These are phyloP conservation scores for Tricholauxania praeusta DNA, from an alignment of 2,888 invertebrate genomes.

Conservation along the genomic window DNA sequence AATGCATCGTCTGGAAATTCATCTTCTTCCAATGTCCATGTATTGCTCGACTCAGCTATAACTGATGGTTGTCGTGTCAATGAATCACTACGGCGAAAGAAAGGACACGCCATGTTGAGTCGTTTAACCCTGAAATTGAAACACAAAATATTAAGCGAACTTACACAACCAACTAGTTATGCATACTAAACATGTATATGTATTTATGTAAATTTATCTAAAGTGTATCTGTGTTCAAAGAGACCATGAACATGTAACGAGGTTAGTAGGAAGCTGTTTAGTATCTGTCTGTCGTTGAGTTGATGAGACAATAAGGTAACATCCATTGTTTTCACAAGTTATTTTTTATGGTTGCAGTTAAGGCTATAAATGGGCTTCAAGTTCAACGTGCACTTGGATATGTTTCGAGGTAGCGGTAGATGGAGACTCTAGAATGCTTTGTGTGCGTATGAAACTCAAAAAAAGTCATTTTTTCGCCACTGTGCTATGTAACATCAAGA, in stretches of 20 bases:
- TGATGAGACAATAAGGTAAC: no score
- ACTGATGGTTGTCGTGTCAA: slow-evolving; percentile 65
- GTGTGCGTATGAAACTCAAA: no score
- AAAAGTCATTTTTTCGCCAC: no score
- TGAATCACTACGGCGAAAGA: slow-evolving; percentile 64
- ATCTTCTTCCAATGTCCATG: slow-evolving; percentile 67
- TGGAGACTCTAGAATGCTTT: no score
- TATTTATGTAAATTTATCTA: neutral
- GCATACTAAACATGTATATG: neutral
- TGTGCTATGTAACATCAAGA: no score
- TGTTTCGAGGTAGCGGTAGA: neutral
- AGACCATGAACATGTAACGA: neutral
- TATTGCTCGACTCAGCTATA: slow-evolving; percentile 57
- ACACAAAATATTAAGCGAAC: neutral
- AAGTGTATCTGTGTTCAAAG: neutral
- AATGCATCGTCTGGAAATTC: slow-evolving; percentile 67
- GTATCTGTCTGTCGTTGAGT: no score
- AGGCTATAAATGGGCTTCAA: slow-evolving; percentile 45
- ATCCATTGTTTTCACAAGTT: neutral
- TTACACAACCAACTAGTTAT: neutral
- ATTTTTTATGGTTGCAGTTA: slow-evolving; percentile 10
- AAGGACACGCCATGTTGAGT: slow-evolving; percentile 66
- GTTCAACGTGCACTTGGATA: slow-evolving; percentile 55
- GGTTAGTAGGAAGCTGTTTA: neutral
- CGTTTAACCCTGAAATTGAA: slow-evolving; percentile 28